phyloP scores from a whole-genome alignment of 2,888 invertebrate species.

The Halictus ligatus region DNA sequence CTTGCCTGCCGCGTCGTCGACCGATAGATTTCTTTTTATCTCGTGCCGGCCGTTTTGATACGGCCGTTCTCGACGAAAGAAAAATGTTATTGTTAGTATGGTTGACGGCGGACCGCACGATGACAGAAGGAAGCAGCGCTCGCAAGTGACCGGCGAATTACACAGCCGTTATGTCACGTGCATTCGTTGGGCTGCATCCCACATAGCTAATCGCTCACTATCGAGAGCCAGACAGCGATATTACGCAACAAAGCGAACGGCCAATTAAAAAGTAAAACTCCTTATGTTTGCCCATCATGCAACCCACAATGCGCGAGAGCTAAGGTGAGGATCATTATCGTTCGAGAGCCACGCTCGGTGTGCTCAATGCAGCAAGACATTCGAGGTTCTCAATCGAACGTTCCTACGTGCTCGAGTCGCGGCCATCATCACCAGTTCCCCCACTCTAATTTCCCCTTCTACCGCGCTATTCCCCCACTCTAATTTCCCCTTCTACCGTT shows the following conservation, averaged over 20 bases:
- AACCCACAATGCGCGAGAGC: conserved; percentile 25
- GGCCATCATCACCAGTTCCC: background rate
- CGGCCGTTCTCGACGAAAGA: background rate
- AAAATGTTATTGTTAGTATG: background rate
- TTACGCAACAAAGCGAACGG: conserved; percentile 54
- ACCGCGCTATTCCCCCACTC: no score
- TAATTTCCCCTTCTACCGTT: no score
- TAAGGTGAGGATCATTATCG: conserved; percentile 35
- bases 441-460: no score
- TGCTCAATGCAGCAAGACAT: background rate
- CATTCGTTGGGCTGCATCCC: conserved; percentile 48
- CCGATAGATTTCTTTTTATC: background rate
- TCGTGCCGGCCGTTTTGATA: background rate
- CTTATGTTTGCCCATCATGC: conserved; percentile 43
- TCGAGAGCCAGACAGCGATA: conserved; percentile 26
- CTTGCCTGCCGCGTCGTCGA: background rate
- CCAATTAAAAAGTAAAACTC: conserved; percentile 59
- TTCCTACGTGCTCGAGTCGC: conserved; percentile 3
- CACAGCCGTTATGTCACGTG: conserved; percentile 60
- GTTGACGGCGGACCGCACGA: conserved; percentile 27
- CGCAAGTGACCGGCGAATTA: conserved; percentile 33
- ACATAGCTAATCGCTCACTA: conserved; percentile 52
- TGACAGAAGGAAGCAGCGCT: conserved; percentile 28
- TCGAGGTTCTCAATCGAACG: conserved; percentile 11
- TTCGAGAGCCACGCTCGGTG: conserved; percentile 10